Evolutionary conservation across 1,140 invertebrate species (phyloP), one percentile per base, ranked within the genome.

Genomic region (Drosophila kanapiae): DNA sequence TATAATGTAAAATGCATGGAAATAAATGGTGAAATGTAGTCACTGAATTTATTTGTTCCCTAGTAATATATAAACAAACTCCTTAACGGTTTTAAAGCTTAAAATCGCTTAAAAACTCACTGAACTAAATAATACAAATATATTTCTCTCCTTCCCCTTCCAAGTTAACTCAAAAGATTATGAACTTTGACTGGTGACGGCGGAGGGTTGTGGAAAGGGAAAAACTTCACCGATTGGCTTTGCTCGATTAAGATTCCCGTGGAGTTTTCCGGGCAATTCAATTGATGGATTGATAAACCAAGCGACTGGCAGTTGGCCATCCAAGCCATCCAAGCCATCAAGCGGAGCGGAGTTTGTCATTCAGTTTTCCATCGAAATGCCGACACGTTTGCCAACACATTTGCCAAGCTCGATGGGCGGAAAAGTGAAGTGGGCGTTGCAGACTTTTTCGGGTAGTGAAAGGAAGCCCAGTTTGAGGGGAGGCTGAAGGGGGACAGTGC

Each of bases 331-430:
- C 40, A 35, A 71, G 43, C 51, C 42, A 69, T 43, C 31, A 37
- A 65, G 29, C 29, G 33, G 35, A 38, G 31, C 45, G 40, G 37
- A 57, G 60, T 63, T 76, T 63, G 51, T 57, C 74, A 64, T 45
- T 76, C 72, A 51, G 47, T 48, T 72, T 59, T 48, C 33, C 42
- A 42, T 45, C 56, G 49, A 57, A 69, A 61, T 56, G 75, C 63
- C 74, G 64, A 78, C 74, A 76, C 74, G 75, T 79, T 79, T 78
- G 80, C 59, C 72, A 85, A 63, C 63, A 78, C 78, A 78, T 86
- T 81, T 78, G 68, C 65, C 75, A 78, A 68, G 51, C 54, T 58
- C 31, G 37, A 49, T 65, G 51, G 43, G 45, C 40, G 35, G 53
- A 42, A 49, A 40, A 37, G 11, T 42, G 37, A 37, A 38, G 53